Evolutionary conservation across 1,140 invertebrate species (phyloP).

Genomic region (Lepidurus apus): DNA sequence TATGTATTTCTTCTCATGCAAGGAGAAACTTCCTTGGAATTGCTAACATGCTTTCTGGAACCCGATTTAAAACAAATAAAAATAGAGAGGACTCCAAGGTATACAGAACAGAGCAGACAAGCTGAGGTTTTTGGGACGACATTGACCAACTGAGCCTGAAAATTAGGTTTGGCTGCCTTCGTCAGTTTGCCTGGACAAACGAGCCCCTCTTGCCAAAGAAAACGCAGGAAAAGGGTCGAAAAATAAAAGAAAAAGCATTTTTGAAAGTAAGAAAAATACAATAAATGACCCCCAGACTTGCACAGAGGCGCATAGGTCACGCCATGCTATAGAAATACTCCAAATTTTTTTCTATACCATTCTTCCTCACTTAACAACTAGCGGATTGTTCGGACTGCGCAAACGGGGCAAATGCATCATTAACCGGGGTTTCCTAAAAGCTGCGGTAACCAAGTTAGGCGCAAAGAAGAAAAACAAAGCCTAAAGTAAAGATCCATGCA

Average conservation of each 20-base stretch:
- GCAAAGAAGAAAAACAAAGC: background rate
- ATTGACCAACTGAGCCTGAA: background rate
- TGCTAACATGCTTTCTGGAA: background rate
- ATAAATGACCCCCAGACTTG: too few relatives aligned
- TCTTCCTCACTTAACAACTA: background rate
- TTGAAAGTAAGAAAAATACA: too few relatives aligned
- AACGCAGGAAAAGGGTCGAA: background rate
- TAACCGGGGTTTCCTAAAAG: background rate
- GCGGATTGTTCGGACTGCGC: background rate
- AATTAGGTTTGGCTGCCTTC: background rate
- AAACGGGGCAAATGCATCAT: background rate
- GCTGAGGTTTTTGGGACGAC: background rate
- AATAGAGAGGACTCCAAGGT: background rate
- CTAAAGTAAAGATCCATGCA: background rate
- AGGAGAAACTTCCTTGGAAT: background rate
- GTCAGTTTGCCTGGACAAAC: background rate
- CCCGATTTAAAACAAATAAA: background rate
- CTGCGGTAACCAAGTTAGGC: background rate
- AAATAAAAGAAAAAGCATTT: too few relatives aligned
- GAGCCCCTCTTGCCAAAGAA: background rate
- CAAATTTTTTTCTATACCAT: background rate
- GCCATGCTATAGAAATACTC: too few relatives aligned
- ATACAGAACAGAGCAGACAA: background rate
- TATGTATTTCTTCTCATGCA: too few relatives aligned
- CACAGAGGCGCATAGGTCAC: too few relatives aligned